Conservation (phyloP, 1,140 invertebrate genomes). For the Coelopa frigida region DNA sequence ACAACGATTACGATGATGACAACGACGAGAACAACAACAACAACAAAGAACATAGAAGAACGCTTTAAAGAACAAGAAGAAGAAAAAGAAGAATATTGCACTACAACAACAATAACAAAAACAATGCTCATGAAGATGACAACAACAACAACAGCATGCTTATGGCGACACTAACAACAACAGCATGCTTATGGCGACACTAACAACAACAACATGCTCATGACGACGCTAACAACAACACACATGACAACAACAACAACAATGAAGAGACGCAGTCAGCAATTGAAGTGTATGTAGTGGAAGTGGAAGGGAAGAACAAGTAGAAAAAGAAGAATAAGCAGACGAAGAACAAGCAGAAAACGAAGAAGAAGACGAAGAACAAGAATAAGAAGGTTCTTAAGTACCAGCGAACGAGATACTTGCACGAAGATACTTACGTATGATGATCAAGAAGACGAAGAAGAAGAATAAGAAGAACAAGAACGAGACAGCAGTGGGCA, state of each 20-base stretch:
- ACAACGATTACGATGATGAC: conserved; percentile 1
- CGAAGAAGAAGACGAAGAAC: background rate
- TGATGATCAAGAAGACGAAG: too few relatives aligned
- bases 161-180: background rate
- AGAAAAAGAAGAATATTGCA: conserved; percentile 7
- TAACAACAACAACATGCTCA: conserved; percentile 5
- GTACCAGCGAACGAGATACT: too few relatives aligned
- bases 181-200: conserved; percentile 3
- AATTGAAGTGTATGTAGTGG: too few relatives aligned
- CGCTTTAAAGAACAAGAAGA: background rate
- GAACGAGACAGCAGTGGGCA: too few relatives aligned
- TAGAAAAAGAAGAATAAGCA: conserved; percentile 7
- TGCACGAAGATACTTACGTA: too few relatives aligned
- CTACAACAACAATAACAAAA: conserved; percentile 1
- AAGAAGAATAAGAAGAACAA: too few relatives aligned
- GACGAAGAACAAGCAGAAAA: background rate
- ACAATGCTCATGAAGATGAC: conserved; percentile 15
- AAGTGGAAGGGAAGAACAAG: conserved; percentile 4
- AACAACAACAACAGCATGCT: background rate
- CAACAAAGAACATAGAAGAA: too few relatives aligned
- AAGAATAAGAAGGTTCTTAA: background rate
- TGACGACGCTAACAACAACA: conserved; percentile 6
- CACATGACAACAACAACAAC: conserved; percentile 1
- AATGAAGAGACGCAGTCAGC: conserved; percentile 6
- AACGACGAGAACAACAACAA: conserved; percentile 2